phyloP scores from a whole-genome alignment of 2,797 vertebrate genomes.

The Taeniopygia guttata region DNA sequence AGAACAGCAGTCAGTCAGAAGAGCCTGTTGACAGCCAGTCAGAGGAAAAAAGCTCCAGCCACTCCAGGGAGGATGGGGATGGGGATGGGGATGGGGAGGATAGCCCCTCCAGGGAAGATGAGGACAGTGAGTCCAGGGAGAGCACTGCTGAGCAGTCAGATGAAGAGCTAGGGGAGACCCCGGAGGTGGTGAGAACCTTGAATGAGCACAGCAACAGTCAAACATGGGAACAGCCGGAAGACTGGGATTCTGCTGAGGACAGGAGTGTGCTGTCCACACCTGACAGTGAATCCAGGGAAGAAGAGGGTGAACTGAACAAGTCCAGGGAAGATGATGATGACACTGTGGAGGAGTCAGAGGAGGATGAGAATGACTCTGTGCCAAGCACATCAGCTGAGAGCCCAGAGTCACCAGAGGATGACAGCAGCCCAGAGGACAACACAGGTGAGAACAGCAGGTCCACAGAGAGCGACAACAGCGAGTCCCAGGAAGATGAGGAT shows the following conservation, averaged over 20 bases:
- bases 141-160: background rate
- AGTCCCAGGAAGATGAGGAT: slow-evolving; percentile 39
- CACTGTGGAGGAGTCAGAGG: slow-evolving; percentile 52
- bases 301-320: background rate
- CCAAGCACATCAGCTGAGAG: slow-evolving; percentile 56
- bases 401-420: slow-evolving; percentile 19
- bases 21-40: slow-evolving; percentile 24
- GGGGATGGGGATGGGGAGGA: background rate
- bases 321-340: slow-evolving; percentile 50
- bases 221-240: slow-evolving; percentile 16
- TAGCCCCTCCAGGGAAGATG: slow-evolving; percentile 9
- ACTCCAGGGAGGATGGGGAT: background rate
- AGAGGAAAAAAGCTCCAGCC: slow-evolving; percentile 33
- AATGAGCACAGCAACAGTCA: background rate
- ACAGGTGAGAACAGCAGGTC: slow-evolving; percentile 50
- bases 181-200: slow-evolving; percentile 26
- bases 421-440: slow-evolving; percentile 28
- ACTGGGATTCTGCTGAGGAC: slow-evolving; percentile 47
- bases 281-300: slow-evolving; percentile 51
- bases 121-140: slow-evolving; percentile 12
- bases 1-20: slow-evolving; percentile 34
- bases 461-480: slow-evolving; percentile 32
- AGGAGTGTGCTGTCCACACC: background rate
- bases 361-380: slow-evolving; percentile 20
- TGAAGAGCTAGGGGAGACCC: slow-evolving; percentile 52